These are phyloP conservation scores for Tachypleus tridentatus DNA, from an alignment of 1,140 invertebrate species.

Conservation along the genomic window DNA sequence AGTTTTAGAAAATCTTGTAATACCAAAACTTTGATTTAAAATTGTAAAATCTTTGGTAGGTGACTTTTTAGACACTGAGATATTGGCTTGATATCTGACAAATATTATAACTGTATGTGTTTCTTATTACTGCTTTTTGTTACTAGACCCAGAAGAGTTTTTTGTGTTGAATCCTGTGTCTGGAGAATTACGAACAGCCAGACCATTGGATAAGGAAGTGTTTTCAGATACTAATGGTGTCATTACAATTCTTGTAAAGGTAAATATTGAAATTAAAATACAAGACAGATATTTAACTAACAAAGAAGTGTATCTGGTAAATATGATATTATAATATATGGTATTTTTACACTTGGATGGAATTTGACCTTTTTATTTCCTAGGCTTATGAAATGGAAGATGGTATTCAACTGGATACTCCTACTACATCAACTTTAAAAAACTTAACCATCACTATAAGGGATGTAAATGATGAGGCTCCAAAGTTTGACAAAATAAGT, in stretches of 20 bases:
- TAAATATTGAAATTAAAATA: constrained; percentile 11
- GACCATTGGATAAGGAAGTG: constrained; percentile 68
- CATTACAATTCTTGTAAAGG: constrained; percentile 46
- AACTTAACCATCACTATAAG: constrained; percentile 64
- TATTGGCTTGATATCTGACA: no score
- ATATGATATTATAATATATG: no score
- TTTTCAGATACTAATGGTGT: constrained; percentile 62
- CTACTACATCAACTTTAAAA: constrained; percentile 16
- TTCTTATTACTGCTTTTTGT: not conserved
- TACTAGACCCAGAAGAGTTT: constrained; percentile 68
- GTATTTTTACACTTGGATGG: no score
- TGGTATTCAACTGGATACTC: constrained; percentile 8
- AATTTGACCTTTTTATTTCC: no score
- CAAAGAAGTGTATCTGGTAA: not conserved
- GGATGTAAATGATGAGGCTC: constrained; percentile 90
- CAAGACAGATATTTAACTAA: not conserved
- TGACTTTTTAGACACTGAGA: no score
- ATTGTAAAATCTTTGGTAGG: no score
- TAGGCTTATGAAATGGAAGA: constrained; percentile 7
- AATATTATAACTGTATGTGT: not conserved
- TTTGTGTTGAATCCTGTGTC: constrained; percentile 62
- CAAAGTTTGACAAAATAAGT: constrained; percentile 39
- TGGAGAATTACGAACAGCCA: constrained; percentile 67
- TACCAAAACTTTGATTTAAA: no score
- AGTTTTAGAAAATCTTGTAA: no score